Evolutionary conservation across 1,140 invertebrate genomes (phyloP).

Genomic region (Cydia fagiglandana): DNA sequence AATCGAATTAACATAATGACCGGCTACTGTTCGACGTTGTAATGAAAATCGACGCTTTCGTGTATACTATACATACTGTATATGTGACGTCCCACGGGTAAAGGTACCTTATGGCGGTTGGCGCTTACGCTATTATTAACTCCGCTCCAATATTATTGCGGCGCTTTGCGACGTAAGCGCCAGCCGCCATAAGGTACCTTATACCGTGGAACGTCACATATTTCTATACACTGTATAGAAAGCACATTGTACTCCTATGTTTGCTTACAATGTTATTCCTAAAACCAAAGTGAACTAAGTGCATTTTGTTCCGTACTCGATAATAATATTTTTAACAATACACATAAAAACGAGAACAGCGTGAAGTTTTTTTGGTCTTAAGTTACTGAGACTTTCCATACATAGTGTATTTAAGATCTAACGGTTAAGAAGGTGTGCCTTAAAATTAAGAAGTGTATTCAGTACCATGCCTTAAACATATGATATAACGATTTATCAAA

Average conservation of each 20-base stretch:
- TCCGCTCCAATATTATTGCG: too few relatives aligned
- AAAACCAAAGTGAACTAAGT: not conserved
- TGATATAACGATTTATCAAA: not conserved
- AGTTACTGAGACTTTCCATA: not conserved
- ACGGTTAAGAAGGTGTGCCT: not conserved
- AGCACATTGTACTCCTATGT: not conserved
- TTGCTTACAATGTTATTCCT: not conserved
- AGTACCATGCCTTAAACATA: not conserved
- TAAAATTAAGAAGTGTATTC: conserved; percentile 1
- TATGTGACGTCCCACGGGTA: too few relatives aligned
- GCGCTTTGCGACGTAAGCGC: too few relatives aligned
- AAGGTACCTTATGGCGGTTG: too few relatives aligned
- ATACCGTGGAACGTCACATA: too few relatives aligned
- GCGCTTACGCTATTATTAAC: too few relatives aligned
- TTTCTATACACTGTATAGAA: too few relatives aligned
- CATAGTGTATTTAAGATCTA: not conserved
- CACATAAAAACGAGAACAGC: not conserved
- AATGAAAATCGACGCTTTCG: not conserved
- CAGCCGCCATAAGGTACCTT: too few relatives aligned
- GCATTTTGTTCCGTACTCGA: not conserved
- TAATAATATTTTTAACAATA: not conserved
- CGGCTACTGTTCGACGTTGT: conserved; percentile 1
- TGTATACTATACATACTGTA: too few relatives aligned
- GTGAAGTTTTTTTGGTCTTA: not conserved
- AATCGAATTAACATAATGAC: conserved; percentile 3